Evolutionary conservation across 2,113 vertebrate species (phyloP).

Genomic region (Leptosomus discolor): DNA sequence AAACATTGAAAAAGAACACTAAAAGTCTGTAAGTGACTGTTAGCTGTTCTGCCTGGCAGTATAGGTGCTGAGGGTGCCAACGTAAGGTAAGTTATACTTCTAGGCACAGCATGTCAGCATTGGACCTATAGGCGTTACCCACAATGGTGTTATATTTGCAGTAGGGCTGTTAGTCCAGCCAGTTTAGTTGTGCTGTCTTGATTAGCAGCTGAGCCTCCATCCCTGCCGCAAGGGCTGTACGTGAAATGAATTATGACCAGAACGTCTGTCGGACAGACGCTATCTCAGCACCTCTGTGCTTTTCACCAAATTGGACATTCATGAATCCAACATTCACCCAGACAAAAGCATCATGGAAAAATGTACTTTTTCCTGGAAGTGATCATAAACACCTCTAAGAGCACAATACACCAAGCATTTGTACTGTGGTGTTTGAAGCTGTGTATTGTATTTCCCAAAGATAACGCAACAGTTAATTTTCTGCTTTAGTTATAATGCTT

Average conservation of each 20-base stretch:
- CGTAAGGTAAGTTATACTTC: neutral
- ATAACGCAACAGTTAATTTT: neutral
- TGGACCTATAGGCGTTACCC: neutral
- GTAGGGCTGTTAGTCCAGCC: neutral
- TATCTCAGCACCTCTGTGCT: neutral
- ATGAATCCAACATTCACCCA: neutral
- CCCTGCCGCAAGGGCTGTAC: accelerated
- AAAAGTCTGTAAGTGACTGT: neutral
- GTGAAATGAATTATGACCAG: neutral
- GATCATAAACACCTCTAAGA: neutral
- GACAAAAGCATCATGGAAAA: neutral
- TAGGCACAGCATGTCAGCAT: neutral
- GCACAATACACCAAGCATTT: neutral
- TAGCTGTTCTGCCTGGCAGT: neutral
- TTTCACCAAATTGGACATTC: neutral
- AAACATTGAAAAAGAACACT: neutral
- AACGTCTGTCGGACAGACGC: neutral
- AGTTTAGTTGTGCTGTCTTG: neutral
- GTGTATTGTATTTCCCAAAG: neutral
- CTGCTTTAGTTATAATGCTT: neutral
- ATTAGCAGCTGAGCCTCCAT: neutral
- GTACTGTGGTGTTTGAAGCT: neutral
- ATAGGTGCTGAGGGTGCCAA: neutral
- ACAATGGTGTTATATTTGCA: neutral
- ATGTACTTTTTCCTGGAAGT: neutral